Evolutionary conservation across 1,140 invertebrate genomes (phyloP).

Genomic region (Hydropsyche tenuis): DNA sequence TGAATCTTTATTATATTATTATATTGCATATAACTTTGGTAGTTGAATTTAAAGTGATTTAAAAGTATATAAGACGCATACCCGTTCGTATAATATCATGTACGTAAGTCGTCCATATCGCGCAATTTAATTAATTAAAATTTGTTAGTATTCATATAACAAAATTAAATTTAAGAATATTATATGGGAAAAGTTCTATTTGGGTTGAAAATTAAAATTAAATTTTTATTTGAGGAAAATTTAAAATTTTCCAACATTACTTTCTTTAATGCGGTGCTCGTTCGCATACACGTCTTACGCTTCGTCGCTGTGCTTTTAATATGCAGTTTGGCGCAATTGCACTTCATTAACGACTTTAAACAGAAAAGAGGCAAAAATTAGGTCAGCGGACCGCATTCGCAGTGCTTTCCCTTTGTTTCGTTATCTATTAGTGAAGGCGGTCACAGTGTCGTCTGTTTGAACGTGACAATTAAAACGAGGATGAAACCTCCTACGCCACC

Average conservation of each 20-base stretch:
- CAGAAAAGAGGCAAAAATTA: slow-evolving; percentile 14
- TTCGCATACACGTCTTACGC: neutral
- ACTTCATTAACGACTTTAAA: slow-evolving; percentile 25
- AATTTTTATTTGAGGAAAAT: no score
- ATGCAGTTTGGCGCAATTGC: slow-evolving; percentile 22
- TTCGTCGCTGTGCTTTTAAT: neutral
- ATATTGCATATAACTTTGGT: no score
- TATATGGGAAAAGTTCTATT: no score
- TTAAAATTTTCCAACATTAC: neutral
- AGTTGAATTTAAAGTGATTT: no score
- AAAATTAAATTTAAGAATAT: no score
- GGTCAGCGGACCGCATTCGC: neutral
- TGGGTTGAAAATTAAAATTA: no score
- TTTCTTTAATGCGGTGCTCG: neutral
- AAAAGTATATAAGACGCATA: no score
- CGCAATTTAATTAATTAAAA: no score
- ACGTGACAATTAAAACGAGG: slow-evolving; percentile 14
- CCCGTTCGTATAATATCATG: no score
- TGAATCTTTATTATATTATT: no score
- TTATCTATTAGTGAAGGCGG: slow-evolving; percentile 9
- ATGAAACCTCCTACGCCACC: neutral
- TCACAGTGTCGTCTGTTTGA: slow-evolving; percentile 13
- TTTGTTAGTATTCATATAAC: no score
- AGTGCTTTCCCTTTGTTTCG: slow-evolving; percentile 19
- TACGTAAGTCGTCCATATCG: no score